phyloP scores from a whole-genome alignment of 2,113 vertebrate species.

The Alosa alosa region DNA sequence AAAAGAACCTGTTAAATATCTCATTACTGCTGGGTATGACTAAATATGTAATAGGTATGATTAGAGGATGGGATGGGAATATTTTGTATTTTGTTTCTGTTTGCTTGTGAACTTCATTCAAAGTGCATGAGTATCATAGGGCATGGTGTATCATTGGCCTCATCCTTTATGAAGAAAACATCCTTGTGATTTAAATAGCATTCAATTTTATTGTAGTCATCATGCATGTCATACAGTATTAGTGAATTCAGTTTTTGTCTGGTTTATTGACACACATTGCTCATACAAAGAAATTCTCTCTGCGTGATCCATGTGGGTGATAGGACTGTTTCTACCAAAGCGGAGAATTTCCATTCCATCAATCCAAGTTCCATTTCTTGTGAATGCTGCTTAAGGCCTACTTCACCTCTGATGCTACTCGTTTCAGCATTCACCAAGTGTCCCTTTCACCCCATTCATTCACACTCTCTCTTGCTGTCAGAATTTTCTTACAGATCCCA shows the following conservation, averaged over 20 bases:
- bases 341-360: background rate
- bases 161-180: background rate
- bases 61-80: background rate
- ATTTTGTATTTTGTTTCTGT: background rate
- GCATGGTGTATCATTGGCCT: background rate
- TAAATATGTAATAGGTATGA: background rate
- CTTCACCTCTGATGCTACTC: background rate
- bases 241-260: background rate
- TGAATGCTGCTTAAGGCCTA: background rate
- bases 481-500: background rate
- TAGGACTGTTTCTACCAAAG: background rate
- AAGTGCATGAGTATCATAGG: too few relatives aligned
- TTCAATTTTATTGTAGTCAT: background rate
- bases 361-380: background rate
- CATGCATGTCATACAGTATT: background rate
- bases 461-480: background rate
- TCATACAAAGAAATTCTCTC: background rate
- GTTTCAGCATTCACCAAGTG: background rate
- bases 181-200: background rate
- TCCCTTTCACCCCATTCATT: slow-evolving; percentile 5
- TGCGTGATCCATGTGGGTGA: background rate
- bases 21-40: background rate
- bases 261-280: background rate
- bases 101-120: background rate
- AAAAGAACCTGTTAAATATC: background rate